Base-by-base conservation (phyloP, 2,113 vertebrate species). In the Nyctereutes procyonoides region DNA sequence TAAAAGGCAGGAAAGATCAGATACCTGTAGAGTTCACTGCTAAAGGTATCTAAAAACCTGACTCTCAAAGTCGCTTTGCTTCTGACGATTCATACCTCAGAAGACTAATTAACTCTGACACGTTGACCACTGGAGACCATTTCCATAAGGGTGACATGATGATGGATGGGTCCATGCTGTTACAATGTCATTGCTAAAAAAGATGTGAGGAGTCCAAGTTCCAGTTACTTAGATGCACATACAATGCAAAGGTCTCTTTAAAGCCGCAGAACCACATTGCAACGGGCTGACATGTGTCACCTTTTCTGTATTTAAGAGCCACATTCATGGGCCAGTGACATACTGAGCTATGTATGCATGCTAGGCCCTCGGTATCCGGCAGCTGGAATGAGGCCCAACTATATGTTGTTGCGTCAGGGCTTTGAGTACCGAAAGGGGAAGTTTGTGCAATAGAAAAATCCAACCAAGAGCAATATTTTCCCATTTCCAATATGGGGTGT, bases 81-180 rank as follows among this genome's bases (percentile, higher is more conserved):
- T 98, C 98, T 95, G 97, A 97, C 95, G 98, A 89, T 95, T 98
- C 97, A 96, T 98, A 97, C 26, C 56, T 96, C 81, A 93, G 93
- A 98, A 97, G 97, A 97, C 96, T 98, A 99, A 99, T 99, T 99
- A 99, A 97, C 96, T 98, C 96, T 98, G 98, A 98, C 98, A 98
- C 98, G 98, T 58, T 98, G 98, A 98, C 98, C 98, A 98, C 97
- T 98, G 98, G 84, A 98, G 98, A 98, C 98, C 97, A 92, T 96
- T 97, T 98, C 98, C 95, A 80, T 95, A 97, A 62, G 84, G 35
- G 96, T 95, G 98, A 98, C 98, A 98, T 56, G 82, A 96, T 97
- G 98, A 98, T 97, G 97, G 98, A 98, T 98, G 95, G 97, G 98
- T 98, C 97, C 98, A 96, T 96, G 97, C 97, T 98, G 97, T 94